Evolutionary conservation across 2,888 invertebrate genomes (phyloP), one percentile per base, ranked within the genome.

Genomic region (Embidobia sp.): DNA sequence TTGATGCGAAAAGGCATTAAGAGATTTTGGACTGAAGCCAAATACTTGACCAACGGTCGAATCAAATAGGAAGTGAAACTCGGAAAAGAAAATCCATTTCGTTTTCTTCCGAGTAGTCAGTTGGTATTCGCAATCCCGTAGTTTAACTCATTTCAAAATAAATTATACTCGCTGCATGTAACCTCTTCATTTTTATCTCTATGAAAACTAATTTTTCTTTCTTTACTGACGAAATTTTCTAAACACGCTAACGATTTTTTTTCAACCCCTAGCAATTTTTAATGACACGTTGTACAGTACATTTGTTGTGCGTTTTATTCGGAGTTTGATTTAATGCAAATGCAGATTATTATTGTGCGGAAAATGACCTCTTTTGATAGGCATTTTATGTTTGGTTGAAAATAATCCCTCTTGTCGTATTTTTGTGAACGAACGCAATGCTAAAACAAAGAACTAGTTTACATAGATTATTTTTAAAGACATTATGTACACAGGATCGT

Each of bases 51-150:
- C 80, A 75, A 64, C 42, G 63, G 55, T 31, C 63, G 72, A 48
- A 53, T 64, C 57, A 73, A 63, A 63, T 73, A 72, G 67, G 75
- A 27, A 40, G 59, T n/a, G n/a, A n/a, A n/a, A n/a, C n/a, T n/a
- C n/a, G n/a, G n/a, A n/a, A n/a, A n/a, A 55, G 73, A 78, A 78
- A 75, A 78, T 73, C 53, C 70, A 74, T 77, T 75, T 72, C 35
- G 49, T 73, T 73, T 69, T 61, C 74, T 59, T 70, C 35, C 2
- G 19, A 27, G 37, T n/a, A n/a, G n/a, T n/a, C n/a, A n/a, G n/a
- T n/a, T n/a, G n/a, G n/a, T n/a, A n/a, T n/a, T n/a, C n/a, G n/a
- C n/a, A n/a, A n/a, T n/a, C n/a, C n/a, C n/a, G n/a, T n/a, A n/a
- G n/a, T n/a, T n/a, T n/a, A 46, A 37, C 44, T 73, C 42, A 51